Conservation (phyloP, 2,888 invertebrate species). For the Rhagonycha fulva region DNA sequence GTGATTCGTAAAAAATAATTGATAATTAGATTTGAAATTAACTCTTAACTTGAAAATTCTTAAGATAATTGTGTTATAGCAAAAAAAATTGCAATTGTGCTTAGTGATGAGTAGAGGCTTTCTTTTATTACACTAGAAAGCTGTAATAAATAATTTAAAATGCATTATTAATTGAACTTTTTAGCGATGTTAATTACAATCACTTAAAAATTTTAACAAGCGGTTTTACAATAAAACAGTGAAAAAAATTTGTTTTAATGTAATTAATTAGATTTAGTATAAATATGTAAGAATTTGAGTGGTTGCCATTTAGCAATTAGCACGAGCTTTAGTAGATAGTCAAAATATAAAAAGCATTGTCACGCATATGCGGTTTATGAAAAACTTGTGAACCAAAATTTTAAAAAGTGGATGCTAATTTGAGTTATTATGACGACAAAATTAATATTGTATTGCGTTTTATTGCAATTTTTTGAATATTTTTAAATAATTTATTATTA, state of each 20-base stretch:
- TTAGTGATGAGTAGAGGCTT: background rate
- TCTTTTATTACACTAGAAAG: conserved; percentile 1
- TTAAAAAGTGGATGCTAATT: background rate
- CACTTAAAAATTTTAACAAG: background rate
- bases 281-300: background rate
- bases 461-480: background rate
- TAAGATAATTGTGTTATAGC: background rate
- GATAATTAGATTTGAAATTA: background rate
- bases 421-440: background rate
- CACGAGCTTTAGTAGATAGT: background rate
- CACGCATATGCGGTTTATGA: too few species aligned
- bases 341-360: background rate
- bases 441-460: background rate
- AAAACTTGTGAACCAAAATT: too few species aligned
- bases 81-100: background rate
- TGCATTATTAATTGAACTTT: background rate
- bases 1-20: background rate
- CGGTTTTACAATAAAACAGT: background rate
- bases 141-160: background rate
- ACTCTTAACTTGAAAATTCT: background rate
- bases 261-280: background rate
- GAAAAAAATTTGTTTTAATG: background rate
- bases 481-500: background rate
- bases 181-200: background rate
- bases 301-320: background rate